A percentile compares a stretch with the other conserved stretches of the same genome.
Evolutionary conservation across 2,113 vertebrate genomes (phyloP).

Genomic region (Xiphophorus maculatus): DNA sequence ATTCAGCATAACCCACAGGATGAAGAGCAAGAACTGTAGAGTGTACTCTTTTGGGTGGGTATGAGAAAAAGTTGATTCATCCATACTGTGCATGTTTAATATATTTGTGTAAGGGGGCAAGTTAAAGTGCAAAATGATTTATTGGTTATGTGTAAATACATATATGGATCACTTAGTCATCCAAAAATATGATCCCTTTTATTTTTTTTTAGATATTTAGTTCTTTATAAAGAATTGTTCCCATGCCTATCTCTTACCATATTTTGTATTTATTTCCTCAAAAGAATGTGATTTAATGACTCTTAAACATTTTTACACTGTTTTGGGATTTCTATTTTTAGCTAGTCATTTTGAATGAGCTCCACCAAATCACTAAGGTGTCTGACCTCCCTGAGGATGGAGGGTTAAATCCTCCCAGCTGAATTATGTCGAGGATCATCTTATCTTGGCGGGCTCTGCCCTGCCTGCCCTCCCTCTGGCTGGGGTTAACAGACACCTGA

Average conservation of each 20-base stretch:
- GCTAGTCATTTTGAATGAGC: too few species aligned
- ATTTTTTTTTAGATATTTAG: too few species aligned
- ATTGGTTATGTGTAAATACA: not conserved
- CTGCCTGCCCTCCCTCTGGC: slow-evolving; percentile 13
- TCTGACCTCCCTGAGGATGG: slow-evolving; percentile 33
- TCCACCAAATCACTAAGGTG: too few species aligned
- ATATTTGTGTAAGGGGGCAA: not conserved
- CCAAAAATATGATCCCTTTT: too few species aligned
- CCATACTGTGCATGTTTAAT: not conserved
- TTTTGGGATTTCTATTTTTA: too few species aligned
- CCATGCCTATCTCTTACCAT: too few species aligned
- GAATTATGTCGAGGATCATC: slow-evolving; percentile 25
- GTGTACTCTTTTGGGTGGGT: slow-evolving; percentile 77
- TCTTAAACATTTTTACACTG: too few species aligned
- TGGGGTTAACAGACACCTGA: slow-evolving; percentile 19
- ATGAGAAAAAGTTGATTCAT: not conserved
- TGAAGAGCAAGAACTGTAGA: slow-evolving; percentile 67
- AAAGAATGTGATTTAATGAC: too few species aligned
- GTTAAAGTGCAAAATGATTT: not conserved
- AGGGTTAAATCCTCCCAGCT: slow-evolving; percentile 35
- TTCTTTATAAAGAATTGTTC: too few species aligned
- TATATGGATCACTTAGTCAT: too few species aligned
- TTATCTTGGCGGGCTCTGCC: not conserved
- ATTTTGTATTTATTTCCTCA: too few species aligned
- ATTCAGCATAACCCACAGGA: slow-evolving; percentile 64